Base-by-base conservation (phyloP, 2,888 invertebrate species). In the Drosophila cognata region DNA sequence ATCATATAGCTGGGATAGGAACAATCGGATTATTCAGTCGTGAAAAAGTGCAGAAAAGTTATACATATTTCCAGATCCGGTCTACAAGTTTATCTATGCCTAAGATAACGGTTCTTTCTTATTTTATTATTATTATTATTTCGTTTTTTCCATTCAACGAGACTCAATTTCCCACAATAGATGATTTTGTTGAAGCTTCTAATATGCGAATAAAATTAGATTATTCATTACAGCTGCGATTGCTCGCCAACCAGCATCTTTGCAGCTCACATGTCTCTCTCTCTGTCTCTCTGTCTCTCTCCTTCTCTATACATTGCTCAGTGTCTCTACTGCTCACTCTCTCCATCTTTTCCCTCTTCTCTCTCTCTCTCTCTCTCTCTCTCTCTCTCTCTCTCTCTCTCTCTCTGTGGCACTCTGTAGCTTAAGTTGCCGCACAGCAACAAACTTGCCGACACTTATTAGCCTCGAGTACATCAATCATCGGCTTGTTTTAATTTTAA, bases 401-500 rank as follows among this genome's bases (percentile, higher is more conserved):
- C 11, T 25, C n/a, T 36, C 35, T 46, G 11, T 48, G 58, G 36
- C 61, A 63, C 41, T 61, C 53, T 52, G 36, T 57, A 58, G 65
- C 63, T 71, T 64, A 68, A 41, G 28, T 65, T 61, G 55, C 43
- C 43, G 31, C 61, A 46, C 46, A 41, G 52, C 69, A 65, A 48
- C 66, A 69, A 74, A 61, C 59, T 83, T 77, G 77, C 81, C 62
- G 81, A 84, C 81, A 84, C 88, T 89, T 85, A 88, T 85, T 89
- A 85, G 83, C 90, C 71, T 85, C 81, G 85, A 85, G 85, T 89
- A 85, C 90, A 85, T 85, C 85, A 85, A 85, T 85, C 85, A 85
- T 85, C 81, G 71, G 78, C 88, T 88, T 85, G 90, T 85, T 85
- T 85, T 89, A 89, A 85, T 82, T 85, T 85, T 75, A 89, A 89